phyloP scores from a whole-genome alignment of 2,888 invertebrate species.

The Podotricha telesiphe region DNA sequence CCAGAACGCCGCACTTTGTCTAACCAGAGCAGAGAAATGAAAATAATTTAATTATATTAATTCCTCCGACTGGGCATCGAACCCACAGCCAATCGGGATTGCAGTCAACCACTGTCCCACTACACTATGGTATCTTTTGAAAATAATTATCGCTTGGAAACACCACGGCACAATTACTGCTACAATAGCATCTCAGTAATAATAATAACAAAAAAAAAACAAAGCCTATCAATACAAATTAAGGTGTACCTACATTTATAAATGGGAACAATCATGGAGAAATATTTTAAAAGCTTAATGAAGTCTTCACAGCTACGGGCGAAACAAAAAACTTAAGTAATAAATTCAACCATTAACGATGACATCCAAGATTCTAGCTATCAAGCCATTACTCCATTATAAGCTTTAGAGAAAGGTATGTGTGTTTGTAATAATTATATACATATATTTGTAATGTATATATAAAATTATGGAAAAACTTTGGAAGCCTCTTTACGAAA shows the following conservation, averaged over 20 bases:
- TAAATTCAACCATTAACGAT: conserved; percentile 67
- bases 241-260: conserved; percentile 25
- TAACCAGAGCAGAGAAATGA: too few species aligned
- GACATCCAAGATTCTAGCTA: conserved; percentile 52
- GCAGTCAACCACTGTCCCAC: too few species aligned
- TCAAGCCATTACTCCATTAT: conserved; percentile 54
- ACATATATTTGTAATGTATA: conserved; percentile 35
- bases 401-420: conserved; percentile 56
- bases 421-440: conserved; percentile 44
- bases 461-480: conserved; percentile 33
- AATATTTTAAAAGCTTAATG: conserved; percentile 48
- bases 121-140: too few species aligned
- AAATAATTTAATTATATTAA: too few species aligned
- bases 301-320: conserved; percentile 53
- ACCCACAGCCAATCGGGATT: too few species aligned
- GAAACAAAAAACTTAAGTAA: conserved; percentile 57
- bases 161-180: too few species aligned
- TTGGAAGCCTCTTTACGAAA: not conserved
- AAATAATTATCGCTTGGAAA: too few species aligned
- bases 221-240: conserved; percentile 12
- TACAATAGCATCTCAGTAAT: not conserved
- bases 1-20: too few species aligned
- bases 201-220: conserved; percentile 4
- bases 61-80: too few species aligned
- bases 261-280: conserved; percentile 27